phyloP scores from a whole-genome alignment of 2,113 vertebrate genomes.

The Macaca fascicularis region T2T-MFA8v1.1 NC_088376.1:109356501-109357000 shows the following conservation, averaged over 20 bases:
- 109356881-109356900: background rate
- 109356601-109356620: slow-evolving; percentile 81
- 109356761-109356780: background rate
- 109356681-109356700: background rate
- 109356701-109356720: background rate
- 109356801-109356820: background rate
- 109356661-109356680: fast-evolving
- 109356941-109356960: background rate
- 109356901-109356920: background rate
- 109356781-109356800: fast-evolving
- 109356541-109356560: slow-evolving; percentile 87
- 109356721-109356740: fast-evolving
- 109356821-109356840: background rate
- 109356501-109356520: slow-evolving; percentile 92
- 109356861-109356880: background rate
- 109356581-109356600: slow-evolving; percentile 92
- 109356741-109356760: background rate
- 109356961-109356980: background rate
- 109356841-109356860: background rate
- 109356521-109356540: slow-evolving; percentile 92
- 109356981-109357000: fast-evolving
- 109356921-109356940: background rate
- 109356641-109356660: background rate
- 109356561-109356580: slow-evolving; percentile 62
- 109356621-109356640: background rate